Evolutionary conservation across 2,113 vertebrate genomes (phyloP).

Genomic region (Proterorhinus semilunaris): DNA sequence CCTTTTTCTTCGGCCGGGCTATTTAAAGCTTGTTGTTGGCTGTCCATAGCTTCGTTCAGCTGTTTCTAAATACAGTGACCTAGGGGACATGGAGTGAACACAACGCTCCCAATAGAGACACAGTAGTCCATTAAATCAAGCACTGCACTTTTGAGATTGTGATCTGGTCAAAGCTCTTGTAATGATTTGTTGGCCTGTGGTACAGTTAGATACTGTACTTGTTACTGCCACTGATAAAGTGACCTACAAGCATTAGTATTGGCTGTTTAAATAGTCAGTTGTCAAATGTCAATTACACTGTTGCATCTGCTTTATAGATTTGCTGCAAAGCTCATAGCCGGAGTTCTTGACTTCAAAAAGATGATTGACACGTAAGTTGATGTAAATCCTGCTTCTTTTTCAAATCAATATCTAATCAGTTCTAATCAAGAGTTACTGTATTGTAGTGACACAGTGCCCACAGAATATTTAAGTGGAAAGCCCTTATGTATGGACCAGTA

Average conservation of each 20-base stretch:
- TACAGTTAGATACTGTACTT: not conserved
- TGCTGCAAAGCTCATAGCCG: slow-evolving; percentile 93
- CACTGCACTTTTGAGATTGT: not conserved
- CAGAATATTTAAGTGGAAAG: slow-evolving; percentile 87
- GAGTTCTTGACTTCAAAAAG: slow-evolving; percentile 92
- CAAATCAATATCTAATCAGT: not conserved
- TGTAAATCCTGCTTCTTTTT: not conserved
- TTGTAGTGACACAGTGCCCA: slow-evolving; percentile 85
- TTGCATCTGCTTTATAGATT: slow-evolving; percentile 76
- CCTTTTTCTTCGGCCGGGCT: slow-evolving; percentile 55
- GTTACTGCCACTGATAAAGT: not conserved
- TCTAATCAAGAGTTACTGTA: slow-evolving; percentile 3
- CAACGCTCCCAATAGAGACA: not conserved
- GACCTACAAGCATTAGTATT: not conserved
- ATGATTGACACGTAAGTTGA: slow-evolving; percentile 93
- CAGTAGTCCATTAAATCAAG: slow-evolving; percentile 1
- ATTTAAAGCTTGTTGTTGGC: slow-evolving; percentile 64
- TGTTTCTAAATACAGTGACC: slow-evolving; percentile 63
- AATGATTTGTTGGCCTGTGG: not conserved
- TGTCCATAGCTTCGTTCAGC: slow-evolving; percentile 53
- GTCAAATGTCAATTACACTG: not conserved
- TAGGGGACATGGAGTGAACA: slow-evolving; percentile 38
- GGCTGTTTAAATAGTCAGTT: not conserved
- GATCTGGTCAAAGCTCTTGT: not conserved
- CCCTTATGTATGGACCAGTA: slow-evolving; percentile 98